Base-by-base conservation (phyloP, 2,113 vertebrate species). In the Notechis scutatus region DNA sequence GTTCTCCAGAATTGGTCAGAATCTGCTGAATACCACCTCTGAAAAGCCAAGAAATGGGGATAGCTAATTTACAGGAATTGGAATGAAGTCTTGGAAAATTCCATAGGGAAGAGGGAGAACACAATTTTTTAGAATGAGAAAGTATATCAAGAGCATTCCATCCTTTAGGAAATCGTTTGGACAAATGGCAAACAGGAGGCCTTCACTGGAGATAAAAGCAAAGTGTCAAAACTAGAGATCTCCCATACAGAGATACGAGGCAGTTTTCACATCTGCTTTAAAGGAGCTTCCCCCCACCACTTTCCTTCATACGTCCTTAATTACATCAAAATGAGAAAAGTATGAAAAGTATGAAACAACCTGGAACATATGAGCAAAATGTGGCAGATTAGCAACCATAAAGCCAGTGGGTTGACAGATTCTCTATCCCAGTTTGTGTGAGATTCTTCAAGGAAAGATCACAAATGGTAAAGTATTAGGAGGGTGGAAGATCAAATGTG, bases 281-380 rank as follows among this genome's bases (percentile, higher is more conserved):
- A 87, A 1, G 81, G 55, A 12, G 11, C 2, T 56, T 20, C 50
- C 47, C 3, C 2, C 14, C 93, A 15, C 93, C 93, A 26, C 29
- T 14, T 34, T 93, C 4, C 95, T 94, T 56, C 93, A 93, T 52
- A 21, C 94, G 8, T 9, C 18, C 94, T 57, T 94, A 94, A 92
- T 11, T 57, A 34, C 20, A 47, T 5, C 47, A 92, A 87, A 94
- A 92, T 55, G 94, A 91, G 91, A 88, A n/a, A 92, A 52, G 4
- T 94, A 8, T 6, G 91, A 88, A n/a, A 92, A 52, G 4, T 94
- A 8, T 6, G 92, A 90, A 59, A 85, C 26, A 94, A 93, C 90
- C 10, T 56, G 24, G 0, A 45, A 0, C 29, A 54, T 92, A 26
- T 86, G 54, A 87, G 26, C 57, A 64, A 94, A 87, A 39, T 92